A percentile compares a stretch with the other conserved stretches of the same genome.
Evolutionary conservation across 2,888 invertebrate species (phyloP).

Genomic region (Caenorhabditis doughertyi): DNA sequence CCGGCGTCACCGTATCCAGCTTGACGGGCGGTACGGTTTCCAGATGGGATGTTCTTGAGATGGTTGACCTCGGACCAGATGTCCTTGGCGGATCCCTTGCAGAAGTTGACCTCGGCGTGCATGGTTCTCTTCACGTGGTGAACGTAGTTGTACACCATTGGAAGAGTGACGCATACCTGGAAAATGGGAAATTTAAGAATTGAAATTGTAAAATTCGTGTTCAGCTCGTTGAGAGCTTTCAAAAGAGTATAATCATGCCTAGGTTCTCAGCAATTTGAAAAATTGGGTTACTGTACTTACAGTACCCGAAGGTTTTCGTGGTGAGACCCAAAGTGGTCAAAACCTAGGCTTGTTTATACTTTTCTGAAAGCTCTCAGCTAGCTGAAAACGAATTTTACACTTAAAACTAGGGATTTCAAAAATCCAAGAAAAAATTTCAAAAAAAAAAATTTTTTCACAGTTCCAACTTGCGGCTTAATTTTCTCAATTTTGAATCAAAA

Average conservation of each 20-base stretch:
- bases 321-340: no score
- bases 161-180: constrained; percentile 68
- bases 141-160: constrained; percentile 74
- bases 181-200: not conserved
- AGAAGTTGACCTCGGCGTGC: constrained; percentile 69
- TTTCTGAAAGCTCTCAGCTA: no score
- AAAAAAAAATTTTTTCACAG: no score
- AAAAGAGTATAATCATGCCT: no score
- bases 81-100: constrained; percentile 73
- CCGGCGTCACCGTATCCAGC: constrained; percentile 69
- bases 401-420: no score
- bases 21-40: constrained; percentile 76
- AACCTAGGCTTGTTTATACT: no score
- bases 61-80: constrained; percentile 74
- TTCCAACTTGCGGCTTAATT: no score
- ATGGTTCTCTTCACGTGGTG: constrained; percentile 67
- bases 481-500: no score
- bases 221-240: not conserved
- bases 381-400: no score
- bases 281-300: not conserved
- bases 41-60: constrained; percentile 70
- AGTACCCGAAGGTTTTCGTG: no score
- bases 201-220: not conserved
- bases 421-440: no score
- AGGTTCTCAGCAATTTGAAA: not conserved